Percentiles rank a stretch among this genome's conserved stretches.
phyloP scores from a whole-genome alignment of 1,140 invertebrate genomes.

The Aphis craccivora region DNA sequence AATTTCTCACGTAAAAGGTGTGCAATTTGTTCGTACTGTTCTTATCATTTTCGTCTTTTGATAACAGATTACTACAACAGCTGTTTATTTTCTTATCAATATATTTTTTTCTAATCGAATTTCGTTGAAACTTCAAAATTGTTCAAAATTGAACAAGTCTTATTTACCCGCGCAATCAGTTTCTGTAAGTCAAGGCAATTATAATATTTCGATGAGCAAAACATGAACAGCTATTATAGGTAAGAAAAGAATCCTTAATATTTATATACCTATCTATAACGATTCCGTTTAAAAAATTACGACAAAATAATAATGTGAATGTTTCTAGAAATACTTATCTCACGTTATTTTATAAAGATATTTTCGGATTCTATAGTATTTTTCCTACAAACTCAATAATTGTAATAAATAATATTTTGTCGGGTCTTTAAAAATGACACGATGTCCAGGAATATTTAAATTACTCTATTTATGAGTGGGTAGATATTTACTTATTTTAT shows the following conservation, averaged over 20 bases:
- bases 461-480: background rate
- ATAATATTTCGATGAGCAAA: background rate
- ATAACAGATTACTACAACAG: background rate
- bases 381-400: no score
- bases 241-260: background rate
- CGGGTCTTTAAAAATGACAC: no score
- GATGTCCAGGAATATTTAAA: background rate
- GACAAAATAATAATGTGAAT: no score
- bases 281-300: no score
- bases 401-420: no score
- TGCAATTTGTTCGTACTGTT: background rate
- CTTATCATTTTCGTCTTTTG: background rate
- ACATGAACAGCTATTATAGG: background rate
- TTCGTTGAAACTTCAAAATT: background rate
- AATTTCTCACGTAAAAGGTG: background rate
- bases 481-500: background rate
- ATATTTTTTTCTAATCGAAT: background rate
- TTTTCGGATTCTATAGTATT: no score
- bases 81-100: background rate
- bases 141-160: background rate
- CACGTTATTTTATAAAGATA: no score
- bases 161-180: background rate
- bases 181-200: background rate
- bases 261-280: no score
- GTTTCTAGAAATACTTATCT: no score